Evolutionary conservation across 2,888 invertebrate genomes (phyloP).

Genomic region (Onthophagus sagittarius): DNA sequence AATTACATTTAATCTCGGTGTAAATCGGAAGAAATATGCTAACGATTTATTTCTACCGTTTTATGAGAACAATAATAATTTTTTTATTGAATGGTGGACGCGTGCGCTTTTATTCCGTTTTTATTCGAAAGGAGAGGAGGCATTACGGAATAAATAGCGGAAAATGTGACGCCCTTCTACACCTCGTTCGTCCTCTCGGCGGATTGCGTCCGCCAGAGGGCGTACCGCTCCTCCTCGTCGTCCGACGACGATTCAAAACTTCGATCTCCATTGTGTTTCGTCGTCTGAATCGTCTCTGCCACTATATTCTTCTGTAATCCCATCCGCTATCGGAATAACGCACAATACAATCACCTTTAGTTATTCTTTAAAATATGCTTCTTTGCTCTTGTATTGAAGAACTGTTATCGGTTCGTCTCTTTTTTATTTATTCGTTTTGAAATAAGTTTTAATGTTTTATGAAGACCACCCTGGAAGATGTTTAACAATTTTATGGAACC

Average conservation of each 20-base stretch:
- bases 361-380: neutral
- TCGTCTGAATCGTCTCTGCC: neutral
- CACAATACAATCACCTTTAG: neutral
- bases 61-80: no score
- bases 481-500: neutral
- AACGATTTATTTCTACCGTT: no score
- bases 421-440: neutral
- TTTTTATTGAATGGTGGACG: no score
- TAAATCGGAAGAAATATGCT: no score
- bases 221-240: constrained; percentile 37
- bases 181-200: constrained; percentile 43
- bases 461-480: neutral
- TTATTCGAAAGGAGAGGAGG: neutral
- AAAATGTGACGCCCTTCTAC: constrained; percentile 36
- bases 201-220: constrained; percentile 40
- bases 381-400: neutral
- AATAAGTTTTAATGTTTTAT: neutral
- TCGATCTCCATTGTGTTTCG: constrained; percentile 21
- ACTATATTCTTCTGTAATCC: constrained; percentile 3
- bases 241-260: constrained; percentile 7
- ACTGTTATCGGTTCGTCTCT: neutral
- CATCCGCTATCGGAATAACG: neutral
- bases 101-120: neutral
- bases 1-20: no score
- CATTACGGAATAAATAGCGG: constrained; percentile 18